Conservation (phyloP, 2,888 invertebrate species). For the Caenorhabditis uteleia region DNA sequence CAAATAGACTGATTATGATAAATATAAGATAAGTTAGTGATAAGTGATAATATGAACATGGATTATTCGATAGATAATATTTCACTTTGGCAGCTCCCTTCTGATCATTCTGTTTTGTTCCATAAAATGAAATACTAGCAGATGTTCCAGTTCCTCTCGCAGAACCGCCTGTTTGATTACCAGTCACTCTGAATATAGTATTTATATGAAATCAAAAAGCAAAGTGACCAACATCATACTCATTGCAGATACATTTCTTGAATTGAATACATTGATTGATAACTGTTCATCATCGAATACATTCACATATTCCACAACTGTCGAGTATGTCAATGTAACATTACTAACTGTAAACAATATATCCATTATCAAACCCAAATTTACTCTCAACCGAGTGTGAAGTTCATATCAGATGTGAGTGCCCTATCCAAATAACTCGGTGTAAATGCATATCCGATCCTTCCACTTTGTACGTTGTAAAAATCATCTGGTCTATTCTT, state of each 20-base stretch:
- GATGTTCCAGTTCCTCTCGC: constrained; percentile 24
- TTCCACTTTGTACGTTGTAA: constrained; percentile 5
- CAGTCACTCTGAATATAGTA: constrained; percentile 19
- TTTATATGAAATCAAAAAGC: no score
- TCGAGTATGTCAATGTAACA: constrained; percentile 16
- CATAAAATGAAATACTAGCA: constrained; percentile 21
- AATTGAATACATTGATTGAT: constrained; percentile 22
- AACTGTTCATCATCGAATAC: constrained; percentile 16
- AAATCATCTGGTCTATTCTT: constrained; percentile 23
- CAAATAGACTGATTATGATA: no score
- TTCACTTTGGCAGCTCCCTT: no score
- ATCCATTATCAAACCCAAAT: background rate
- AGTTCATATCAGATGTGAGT: constrained; percentile 11
- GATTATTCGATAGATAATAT: no score
- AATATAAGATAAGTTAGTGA: no score
- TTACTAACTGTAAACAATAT: constrained; percentile 18
- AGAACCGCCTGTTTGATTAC: constrained; percentile 32
- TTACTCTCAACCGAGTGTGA: constrained; percentile 16
- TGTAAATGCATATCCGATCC: constrained; percentile 29
- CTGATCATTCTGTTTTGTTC: no score
- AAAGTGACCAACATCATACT: constrained; percentile 35
- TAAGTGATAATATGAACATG: no score
- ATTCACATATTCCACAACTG: constrained; percentile 28
- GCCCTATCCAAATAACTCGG: constrained; percentile 19
- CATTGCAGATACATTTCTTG: constrained; percentile 21